These are phyloP conservation scores for Nasonia giraulti DNA, from an alignment of 1,140 invertebrate species.

Conservation along the genomic window DNA sequence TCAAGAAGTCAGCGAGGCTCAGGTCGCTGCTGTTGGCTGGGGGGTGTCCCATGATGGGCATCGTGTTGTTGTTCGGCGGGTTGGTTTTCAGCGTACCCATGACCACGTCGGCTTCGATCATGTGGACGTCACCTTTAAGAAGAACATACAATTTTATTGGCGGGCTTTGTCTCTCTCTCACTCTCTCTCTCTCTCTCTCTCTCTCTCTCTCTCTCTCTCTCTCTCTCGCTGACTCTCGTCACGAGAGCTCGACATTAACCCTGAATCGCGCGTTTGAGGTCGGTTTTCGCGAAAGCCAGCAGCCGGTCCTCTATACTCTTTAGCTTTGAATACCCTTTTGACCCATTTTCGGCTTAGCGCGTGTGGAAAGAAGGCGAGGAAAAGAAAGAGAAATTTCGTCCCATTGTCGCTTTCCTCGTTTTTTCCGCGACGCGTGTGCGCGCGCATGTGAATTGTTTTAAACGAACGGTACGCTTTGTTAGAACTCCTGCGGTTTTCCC, in stretches of 20 bases:
- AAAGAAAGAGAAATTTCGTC: neutral
- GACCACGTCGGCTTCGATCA: constrained; percentile 93
- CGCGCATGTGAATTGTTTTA: too few relatives aligned
- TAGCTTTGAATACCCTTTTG: constrained; percentile 19
- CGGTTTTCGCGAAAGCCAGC: neutral
- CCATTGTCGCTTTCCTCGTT: neutral
- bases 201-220: neutral
- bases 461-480: too few relatives aligned
- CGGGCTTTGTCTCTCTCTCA: too few relatives aligned
- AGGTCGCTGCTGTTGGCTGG: constrained; percentile 84
- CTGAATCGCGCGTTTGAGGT: constrained; percentile 4
- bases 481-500: too few relatives aligned
- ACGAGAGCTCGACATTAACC: constrained; percentile 18
- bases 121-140: constrained; percentile 64
- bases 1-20: constrained; percentile 83
- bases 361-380: neutral
- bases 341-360: constrained; percentile 1
- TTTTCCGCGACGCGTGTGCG: neutral
- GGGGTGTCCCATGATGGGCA: constrained; percentile 91
- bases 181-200: neutral
- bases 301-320: neutral
- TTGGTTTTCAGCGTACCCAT: constrained; percentile 74
- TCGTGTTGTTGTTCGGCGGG: constrained; percentile 60
- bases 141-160: neutral
- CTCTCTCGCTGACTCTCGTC: neutral